Percentiles rank a stretch among this genome's conserved stretches.
Conservation (phyloP, 1,140 invertebrate genomes). For the Triops longicaudatus region DNA sequence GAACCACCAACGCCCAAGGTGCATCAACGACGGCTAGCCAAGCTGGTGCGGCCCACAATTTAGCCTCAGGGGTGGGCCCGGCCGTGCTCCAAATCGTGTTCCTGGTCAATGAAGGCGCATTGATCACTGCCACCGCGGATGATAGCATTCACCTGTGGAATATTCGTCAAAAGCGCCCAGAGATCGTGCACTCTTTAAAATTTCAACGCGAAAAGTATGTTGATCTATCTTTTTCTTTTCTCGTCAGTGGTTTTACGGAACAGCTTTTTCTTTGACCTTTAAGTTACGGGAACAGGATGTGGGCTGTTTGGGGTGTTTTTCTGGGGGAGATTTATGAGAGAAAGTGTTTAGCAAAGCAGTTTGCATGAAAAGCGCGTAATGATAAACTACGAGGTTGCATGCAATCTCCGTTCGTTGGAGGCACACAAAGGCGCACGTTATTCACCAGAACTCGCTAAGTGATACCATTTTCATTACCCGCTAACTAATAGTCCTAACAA, state of each 20-base stretch:
- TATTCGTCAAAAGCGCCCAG: conserved; percentile 87
- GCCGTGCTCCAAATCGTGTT: conserved; percentile 86
- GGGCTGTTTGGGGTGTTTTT: not conserved
- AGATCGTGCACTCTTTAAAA: conserved; percentile 89
- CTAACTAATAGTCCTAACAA: conserved; percentile 8
- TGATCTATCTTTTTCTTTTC: not conserved
- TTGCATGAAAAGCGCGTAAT: not conserved
- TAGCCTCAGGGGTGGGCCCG: conserved; percentile 35
- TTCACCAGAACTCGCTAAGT: not conserved
- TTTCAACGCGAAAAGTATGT: conserved; percentile 88
- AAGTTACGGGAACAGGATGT: not conserved
- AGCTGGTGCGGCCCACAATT: not conserved
- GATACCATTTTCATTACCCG: not conserved
- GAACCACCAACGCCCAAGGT: not conserved
- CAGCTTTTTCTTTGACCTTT: not conserved
- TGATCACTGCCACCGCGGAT: conserved; percentile 88
- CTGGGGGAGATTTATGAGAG: not conserved
- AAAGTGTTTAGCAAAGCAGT: not conserved
- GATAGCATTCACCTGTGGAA: conserved; percentile 96
- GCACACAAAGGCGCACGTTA: not conserved
- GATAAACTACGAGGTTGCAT: not conserved
- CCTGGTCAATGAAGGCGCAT: conserved; percentile 89
- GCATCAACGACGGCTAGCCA: not conserved
- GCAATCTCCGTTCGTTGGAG: not conserved
- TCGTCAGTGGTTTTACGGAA: not conserved